Base-by-base conservation (phyloP, 2,888 invertebrate genomes). In the Amitus sp. region DNA sequence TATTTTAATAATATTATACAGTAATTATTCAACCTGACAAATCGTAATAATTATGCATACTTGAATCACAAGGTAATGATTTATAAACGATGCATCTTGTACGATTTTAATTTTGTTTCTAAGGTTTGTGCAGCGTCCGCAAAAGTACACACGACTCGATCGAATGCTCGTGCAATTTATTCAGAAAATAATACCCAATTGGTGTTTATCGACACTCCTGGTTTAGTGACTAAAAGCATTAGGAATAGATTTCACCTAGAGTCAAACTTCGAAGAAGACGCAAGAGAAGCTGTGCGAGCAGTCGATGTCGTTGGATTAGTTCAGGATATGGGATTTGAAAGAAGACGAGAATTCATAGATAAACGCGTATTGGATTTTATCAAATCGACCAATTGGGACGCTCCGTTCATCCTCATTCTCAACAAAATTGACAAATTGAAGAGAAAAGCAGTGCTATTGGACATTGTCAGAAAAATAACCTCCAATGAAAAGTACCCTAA, bases 141-240 rank as follows among this genome's bases (percentile, higher is more conserved):
- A 39, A 96, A 95, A 85, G 93, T 96, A 34, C 97, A 98, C 74
- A 96, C 96, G 9, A 97, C 97, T 0, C 87, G 92, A 62, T 86
- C 85, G 64, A 86, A 89, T 66, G 87, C 89, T 1, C 85, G 87
- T 71, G 95, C 93, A 2, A 87, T 96, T 71, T 88, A 87, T 70
- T 90, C 88, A 34, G 84, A 89, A 63, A 88, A 87, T n/a, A 85
- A 92, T 60, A 90, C 92, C 1, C 98, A 98, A 83, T 86, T 98
- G 33, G 88, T 96, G 28, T 93, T 98, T 76, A 84, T 95, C 20
- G 98, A 98, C 77, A 97, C 97, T 2, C 98, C 98, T 1, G 98
- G 98, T 19, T 83, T 97, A 28, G 90, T 96, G 0, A 87, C 89
- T 17, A 82, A 84, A 37, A 84, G 84, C n/a, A n/a, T n/a, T n/a